Percentiles rank a stretch among this genome's conserved stretches.
These are phyloP conservation scores for Laterallus jamaicensis DNA, from an alignment of 2,113 vertebrate genomes.

Conservation along the genomic window DNA sequence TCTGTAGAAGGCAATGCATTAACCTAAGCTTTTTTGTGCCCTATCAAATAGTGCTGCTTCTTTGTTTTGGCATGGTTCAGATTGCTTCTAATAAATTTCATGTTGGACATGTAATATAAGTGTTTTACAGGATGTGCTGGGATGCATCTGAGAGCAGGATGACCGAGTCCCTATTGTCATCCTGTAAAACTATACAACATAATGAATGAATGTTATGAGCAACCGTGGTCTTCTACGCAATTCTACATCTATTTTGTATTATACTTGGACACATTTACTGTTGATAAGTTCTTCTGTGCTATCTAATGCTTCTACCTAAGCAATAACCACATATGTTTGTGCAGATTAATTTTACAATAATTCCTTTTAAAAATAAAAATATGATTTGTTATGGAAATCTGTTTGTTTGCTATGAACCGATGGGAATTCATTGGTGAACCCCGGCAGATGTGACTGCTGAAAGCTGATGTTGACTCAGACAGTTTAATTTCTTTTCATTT, in stretches of 20 bases:
- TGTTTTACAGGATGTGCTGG: not conserved
- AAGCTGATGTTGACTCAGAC: conserved; percentile 7
- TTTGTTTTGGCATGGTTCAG: not conserved
- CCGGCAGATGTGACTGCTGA: not conserved
- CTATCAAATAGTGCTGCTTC: not conserved
- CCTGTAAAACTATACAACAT: not conserved
- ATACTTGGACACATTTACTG: not conserved
- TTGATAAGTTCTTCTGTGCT: not conserved
- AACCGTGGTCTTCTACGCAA: not conserved
- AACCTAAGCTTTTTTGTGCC: not conserved
- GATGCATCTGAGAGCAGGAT: not conserved
- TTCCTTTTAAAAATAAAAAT: conserved; percentile 19
- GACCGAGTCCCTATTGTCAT: not conserved
- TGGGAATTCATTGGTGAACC: not conserved
- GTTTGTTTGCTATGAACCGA: not conserved
- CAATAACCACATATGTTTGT: not conserved
- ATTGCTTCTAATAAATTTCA: not conserved
- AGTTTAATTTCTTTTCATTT: not conserved
- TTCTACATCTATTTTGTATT: not conserved
- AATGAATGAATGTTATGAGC: not conserved
- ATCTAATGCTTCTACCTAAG: not conserved
- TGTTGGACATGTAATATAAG: not conserved
- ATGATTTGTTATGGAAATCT: not conserved
- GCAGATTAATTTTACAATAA: not conserved
- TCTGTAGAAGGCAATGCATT: not conserved